These are phyloP conservation scores for Ceratothoa steindachneri DNA, from an alignment of 2,888 invertebrate species.

Conservation along the genomic window DNA sequence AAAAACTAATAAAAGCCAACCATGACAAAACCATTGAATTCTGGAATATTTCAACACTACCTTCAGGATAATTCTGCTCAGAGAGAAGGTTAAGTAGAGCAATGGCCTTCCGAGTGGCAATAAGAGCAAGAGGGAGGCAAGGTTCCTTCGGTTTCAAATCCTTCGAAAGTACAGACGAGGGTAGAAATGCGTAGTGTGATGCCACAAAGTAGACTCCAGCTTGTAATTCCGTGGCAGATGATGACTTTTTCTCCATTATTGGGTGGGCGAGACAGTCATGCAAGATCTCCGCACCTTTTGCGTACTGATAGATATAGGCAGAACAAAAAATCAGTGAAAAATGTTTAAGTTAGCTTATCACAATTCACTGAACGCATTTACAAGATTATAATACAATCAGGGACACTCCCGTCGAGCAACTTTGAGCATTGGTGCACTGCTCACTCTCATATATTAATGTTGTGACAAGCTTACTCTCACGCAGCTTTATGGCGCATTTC, in stretches of 20 bases:
- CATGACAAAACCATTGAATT: too few relatives aligned
- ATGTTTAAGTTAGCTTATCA: too few relatives aligned
- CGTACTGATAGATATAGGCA: too few relatives aligned
- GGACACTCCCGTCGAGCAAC: too few relatives aligned
- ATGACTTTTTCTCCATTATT: slow-evolving; percentile 24
- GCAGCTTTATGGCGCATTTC: too few relatives aligned
- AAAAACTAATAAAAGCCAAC: too few relatives aligned
- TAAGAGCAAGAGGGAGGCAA: slow-evolving; percentile 14
- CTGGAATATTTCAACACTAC: too few relatives aligned
- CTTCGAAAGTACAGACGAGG: slow-evolving; percentile 12
- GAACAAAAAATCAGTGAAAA: background rate
- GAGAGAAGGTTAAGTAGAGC: background rate
- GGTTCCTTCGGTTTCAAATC: background rate
- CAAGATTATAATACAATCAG: too few relatives aligned
- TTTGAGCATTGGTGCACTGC: too few relatives aligned
- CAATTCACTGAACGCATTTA: too few relatives aligned
- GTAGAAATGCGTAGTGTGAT: slow-evolving; percentile 36
- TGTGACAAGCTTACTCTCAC: too few relatives aligned
- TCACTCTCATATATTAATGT: too few relatives aligned
- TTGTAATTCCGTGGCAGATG: slow-evolving; percentile 35
- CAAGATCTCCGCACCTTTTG: slow-evolving; percentile 14
- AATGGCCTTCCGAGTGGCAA: slow-evolving; percentile 23
- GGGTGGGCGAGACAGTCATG: slow-evolving; percentile 10
- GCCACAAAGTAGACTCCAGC: slow-evolving; percentile 28
- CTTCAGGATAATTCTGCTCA: background rate